Evolutionary conservation across 2,888 invertebrate genomes (phyloP), one percentile per base, ranked within the genome.

Genomic region (Miltochrista miniata): DNA sequence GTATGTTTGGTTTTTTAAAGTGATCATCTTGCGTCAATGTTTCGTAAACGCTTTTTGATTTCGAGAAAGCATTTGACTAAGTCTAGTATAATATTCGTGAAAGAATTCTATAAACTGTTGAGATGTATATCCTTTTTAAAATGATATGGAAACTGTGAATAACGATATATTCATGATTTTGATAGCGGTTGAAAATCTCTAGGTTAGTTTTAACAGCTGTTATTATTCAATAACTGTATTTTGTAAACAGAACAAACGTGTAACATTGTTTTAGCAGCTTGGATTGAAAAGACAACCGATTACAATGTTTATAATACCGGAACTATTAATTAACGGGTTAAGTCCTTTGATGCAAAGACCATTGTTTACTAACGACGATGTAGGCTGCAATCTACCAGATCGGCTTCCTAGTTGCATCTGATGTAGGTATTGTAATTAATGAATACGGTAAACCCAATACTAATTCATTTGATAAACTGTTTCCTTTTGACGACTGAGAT

Each of bases 381-480:
- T 65, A 45, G 62, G 57, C 49, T 60, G 59, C 45, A 61, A 38
- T 54, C 48, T 55, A 51, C 58, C 62, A 45, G 59, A 70, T 47
- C 36, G 7, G 50, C 62, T 70, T 70, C 71, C 70, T 71, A 60
- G 62, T 71, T 71, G 18, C 18, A 24, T 24, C 5, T 24, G 5
- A 24, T 61, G 62, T 64, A 61, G 48, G 30, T 50, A 53, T 59
- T 42, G 9, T 29, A 30, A 11, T 7, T 34, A 24, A n/a, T 11
- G 13, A 5, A 30, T 33, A 13, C 3, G 36, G 7, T 13, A 10
- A 30, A 30, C 13, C n/a, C n/a, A 5, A n/a, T 45, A 31, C 31
- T 39, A 5, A 7, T 46, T 8, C 11, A 18, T 24, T 24, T 24
- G 5, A 39, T n/a, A n/a, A n/a, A n/a, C n/a, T n/a, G n/a, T 9